Conservation (phyloP, 1,140 invertebrate genomes). For the Radopholus similis region DNA sequence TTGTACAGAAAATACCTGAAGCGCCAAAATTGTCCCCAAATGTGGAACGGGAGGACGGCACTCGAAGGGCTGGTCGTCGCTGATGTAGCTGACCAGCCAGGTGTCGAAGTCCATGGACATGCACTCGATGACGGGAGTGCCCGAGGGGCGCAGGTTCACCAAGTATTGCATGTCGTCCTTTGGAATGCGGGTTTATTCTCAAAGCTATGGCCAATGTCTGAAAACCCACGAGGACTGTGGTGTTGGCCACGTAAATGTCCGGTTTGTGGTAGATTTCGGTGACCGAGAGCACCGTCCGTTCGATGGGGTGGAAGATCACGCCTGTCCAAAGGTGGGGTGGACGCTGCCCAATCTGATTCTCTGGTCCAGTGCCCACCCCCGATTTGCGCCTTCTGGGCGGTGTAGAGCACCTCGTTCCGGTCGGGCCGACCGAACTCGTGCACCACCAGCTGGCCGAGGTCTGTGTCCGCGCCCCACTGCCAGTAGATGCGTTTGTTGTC, state of each 20-base stretch:
- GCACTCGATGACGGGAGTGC: conserved; percentile 45
- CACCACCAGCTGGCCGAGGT: conserved; percentile 49
- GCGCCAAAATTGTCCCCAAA: conserved; percentile 16
- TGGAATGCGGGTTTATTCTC: neutral
- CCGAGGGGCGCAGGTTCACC: conserved; percentile 51
- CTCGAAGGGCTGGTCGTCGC: conserved; percentile 58
- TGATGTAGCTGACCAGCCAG: conserved; percentile 56
- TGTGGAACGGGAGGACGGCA: conserved; percentile 19
- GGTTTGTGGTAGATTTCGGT: conserved; percentile 58
- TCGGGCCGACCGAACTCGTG: conserved; percentile 57
- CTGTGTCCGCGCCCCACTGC: conserved; percentile 54
- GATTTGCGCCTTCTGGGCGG: conserved; percentile 48
- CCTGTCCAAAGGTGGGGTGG: conserved; percentile 8
- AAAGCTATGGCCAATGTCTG: neutral
- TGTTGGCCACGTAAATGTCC: conserved; percentile 56
- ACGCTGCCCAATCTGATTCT: neutral
- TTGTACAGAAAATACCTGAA: conserved; percentile 41
- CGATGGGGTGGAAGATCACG: conserved; percentile 52
- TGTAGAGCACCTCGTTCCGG: conserved; percentile 54
- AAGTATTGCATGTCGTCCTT: conserved; percentile 56
- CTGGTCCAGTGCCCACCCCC: conserved; percentile 19
- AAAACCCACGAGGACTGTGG: conserved; percentile 42
- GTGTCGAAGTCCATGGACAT: conserved; percentile 53
- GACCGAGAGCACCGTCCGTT: conserved; percentile 54
- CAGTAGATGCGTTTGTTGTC: conserved; percentile 57